Evolutionary conservation across 30 jellyfish, hydroid and myxozoan species (phyloP).

Genomic region (Kudoa iwatai): DNA sequence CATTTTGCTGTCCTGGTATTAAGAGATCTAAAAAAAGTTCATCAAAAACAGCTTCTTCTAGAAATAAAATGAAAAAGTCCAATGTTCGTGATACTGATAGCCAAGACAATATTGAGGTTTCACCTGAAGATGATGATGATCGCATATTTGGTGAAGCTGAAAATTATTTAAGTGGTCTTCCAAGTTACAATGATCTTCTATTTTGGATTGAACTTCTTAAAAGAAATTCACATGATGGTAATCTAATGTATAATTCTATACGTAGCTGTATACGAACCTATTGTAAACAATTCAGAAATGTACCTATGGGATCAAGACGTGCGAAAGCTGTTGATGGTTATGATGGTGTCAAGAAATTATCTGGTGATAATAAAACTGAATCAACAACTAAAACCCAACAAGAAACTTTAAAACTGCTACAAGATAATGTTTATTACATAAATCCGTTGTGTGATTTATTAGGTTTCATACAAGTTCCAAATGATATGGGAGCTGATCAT

Average conservation of each 20-base stretch:
- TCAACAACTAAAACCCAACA: neutral
- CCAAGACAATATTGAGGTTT: too few relatives aligned
- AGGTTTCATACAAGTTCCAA: conserved; percentile 14
- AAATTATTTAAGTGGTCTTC: conserved; percentile 34
- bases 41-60: too few relatives aligned
- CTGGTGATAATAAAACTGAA: neutral
- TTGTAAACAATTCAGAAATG: conserved; percentile 6
- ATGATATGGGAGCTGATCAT: conserved; percentile 12
- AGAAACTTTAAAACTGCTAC: conserved; percentile 6
- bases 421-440: conserved; percentile 11
- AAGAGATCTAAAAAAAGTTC: neutral
- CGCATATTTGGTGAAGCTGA: conserved; percentile 12
- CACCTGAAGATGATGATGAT: conserved; percentile 2
- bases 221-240: conserved; percentile 20
- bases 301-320: too few relatives aligned
- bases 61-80: too few relatives aligned
- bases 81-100: too few relatives aligned
- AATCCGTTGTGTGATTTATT: conserved; percentile 19
- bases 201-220: conserved; percentile 18
- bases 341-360: too few relatives aligned
- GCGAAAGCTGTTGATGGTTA: neutral
- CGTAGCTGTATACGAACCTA: conserved; percentile 24
- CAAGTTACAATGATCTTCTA: conserved; percentile 20
- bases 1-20: too few relatives aligned
- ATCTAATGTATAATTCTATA: conserved; percentile 34